Conservation (phyloP, 2,113 vertebrate species). For the Indicator indicator region DNA sequence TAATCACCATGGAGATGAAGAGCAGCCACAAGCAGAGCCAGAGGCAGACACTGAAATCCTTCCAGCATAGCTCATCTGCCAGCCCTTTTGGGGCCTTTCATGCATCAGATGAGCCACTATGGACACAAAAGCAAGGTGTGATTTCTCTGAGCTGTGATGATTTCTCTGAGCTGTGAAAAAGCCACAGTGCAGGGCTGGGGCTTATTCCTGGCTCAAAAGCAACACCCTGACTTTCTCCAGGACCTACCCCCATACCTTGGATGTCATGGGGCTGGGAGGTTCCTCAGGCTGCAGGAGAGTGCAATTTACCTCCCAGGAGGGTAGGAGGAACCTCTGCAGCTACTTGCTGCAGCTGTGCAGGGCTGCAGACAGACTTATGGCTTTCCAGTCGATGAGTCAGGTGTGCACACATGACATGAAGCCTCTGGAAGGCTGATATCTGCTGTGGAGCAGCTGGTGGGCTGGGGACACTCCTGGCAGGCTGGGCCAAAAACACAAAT, state of each 20-base stretch:
- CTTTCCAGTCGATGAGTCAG: neutral
- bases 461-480: neutral
- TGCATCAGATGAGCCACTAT: neutral
- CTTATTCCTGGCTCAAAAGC: neutral
- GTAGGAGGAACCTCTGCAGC: neutral
- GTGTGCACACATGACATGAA: neutral
- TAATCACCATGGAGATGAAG: conserved; percentile 36
- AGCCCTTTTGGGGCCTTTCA: neutral
- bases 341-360: rapidly evolving
- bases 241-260: rapidly evolving
- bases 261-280: neutral
- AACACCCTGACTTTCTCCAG: neutral
- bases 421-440: neutral
- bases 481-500: neutral
- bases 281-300: neutral
- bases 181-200: neutral
- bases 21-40: neutral
- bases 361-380: neutral
- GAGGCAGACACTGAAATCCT: neutral
- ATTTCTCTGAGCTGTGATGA: neutral
- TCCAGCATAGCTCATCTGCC: neutral
- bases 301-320: rapidly evolving
- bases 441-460: neutral
- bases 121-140: neutral
- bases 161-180: neutral